phyloP scores from a whole-genome alignment of 2,888 invertebrate genomes.

The Acleris holmiana region DNA sequence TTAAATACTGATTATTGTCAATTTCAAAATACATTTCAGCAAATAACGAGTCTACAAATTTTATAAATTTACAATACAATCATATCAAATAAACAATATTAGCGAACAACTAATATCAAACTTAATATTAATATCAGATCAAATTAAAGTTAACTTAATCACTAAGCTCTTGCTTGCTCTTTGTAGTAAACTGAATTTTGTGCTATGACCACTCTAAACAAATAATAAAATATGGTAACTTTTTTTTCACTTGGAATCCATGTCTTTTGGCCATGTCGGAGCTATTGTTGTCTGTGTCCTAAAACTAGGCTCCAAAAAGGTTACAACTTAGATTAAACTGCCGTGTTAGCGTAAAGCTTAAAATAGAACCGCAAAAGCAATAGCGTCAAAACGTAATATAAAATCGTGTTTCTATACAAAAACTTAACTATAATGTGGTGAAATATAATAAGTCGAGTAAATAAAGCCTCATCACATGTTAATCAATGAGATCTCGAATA shows the following conservation, averaged over 20 bases:
- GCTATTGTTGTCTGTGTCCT: slow-evolving; percentile 3
- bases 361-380: slow-evolving; percentile 26
- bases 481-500: slow-evolving; percentile 70
- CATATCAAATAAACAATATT: slow-evolving; percentile 46
- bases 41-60: slow-evolving; percentile 51
- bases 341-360: slow-evolving; percentile 41
- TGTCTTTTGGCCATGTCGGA: slow-evolving; percentile 4
- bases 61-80: slow-evolving; percentile 47
- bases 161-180: slow-evolving; percentile 39
- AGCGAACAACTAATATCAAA: slow-evolving; percentile 48
- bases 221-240: slow-evolving; percentile 45
- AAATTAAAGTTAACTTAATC: slow-evolving; percentile 43
- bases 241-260: slow-evolving; percentile 33
- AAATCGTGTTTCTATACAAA: slow-evolving; percentile 68
- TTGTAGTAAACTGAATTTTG: slow-evolving; percentile 41
- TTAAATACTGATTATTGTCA: slow-evolving; percentile 84
- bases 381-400: slow-evolving; percentile 56
- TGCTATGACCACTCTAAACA: slow-evolving; percentile 40
- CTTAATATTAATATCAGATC: slow-evolving; percentile 53
- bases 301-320: slow-evolving; percentile 24
- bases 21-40: slow-evolving; percentile 70
- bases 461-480: slow-evolving; percentile 71
- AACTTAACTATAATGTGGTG: slow-evolving; percentile 56
- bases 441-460: slow-evolving; percentile 56
- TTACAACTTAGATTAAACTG: slow-evolving; percentile 42